These are phyloP conservation scores for Microtus californicus DNA, from an alignment of 2,797 vertebrate genomes.

Conservation along the genomic window DNA sequence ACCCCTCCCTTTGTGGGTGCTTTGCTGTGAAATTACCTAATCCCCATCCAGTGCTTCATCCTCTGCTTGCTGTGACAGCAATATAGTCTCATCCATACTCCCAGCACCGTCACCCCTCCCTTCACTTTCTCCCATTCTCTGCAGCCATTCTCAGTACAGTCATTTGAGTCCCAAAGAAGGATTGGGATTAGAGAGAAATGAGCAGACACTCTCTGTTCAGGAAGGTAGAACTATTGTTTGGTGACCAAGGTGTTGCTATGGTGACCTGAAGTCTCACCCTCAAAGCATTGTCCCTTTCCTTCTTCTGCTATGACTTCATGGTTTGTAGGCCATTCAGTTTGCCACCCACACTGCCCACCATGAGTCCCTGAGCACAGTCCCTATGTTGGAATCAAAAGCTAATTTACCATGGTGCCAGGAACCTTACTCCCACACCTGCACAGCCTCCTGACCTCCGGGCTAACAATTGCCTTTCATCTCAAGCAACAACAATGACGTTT, in stretches of 20 bases:
- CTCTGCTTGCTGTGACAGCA: neutral
- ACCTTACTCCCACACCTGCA: neutral
- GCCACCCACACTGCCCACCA: neutral
- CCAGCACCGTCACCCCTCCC: fast-evolving
- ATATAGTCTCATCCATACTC: neutral
- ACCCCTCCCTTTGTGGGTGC: neutral
- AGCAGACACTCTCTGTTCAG: neutral
- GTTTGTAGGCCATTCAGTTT: neutral
- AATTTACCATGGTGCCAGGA: neutral
- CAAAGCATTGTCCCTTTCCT: neutral
- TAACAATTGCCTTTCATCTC: neutral
- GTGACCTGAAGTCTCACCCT: neutral
- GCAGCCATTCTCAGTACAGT: neutral
- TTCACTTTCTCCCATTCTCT: neutral
- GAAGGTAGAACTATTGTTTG: neutral
- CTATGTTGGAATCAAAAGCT: neutral
- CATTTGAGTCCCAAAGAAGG: neutral
- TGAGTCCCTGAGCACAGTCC: neutral
- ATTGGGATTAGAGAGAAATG: neutral
- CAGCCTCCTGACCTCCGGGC: neutral
- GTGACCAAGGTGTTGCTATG: neutral
- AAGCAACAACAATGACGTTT: neutral
- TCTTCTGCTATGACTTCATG: neutral
- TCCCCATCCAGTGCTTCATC: neutral
- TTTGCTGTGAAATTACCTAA: neutral